Conservation (phyloP, 2,797 vertebrate genomes). For the Myioborus miniatus region DNA sequence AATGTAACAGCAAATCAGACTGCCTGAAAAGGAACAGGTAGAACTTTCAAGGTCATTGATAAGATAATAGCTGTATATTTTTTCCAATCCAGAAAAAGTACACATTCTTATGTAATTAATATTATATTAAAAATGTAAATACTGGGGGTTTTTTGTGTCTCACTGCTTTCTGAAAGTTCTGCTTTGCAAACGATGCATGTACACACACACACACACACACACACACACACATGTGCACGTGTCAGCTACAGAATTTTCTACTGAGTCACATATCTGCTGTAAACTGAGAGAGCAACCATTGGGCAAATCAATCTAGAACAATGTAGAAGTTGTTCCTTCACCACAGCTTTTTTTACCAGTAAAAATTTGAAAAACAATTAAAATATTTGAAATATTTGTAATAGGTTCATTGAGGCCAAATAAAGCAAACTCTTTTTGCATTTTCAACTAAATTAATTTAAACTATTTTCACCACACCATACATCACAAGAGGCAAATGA, state of each 20-base stretch:
- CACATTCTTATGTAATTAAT: background rate
- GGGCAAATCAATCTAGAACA: background rate
- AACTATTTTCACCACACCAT: background rate
- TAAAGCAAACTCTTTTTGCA: background rate
- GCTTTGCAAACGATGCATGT: background rate
- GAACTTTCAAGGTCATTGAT: background rate
- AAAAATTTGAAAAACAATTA: background rate
- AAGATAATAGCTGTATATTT: background rate
- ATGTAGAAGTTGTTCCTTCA: background rate
- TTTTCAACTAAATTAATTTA: background rate
- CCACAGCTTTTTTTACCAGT: background rate
- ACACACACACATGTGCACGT: accelerated
- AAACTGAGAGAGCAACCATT: background rate
- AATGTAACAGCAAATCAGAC: background rate
- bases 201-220: background rate
- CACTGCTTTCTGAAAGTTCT: background rate
- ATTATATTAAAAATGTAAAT: background rate
- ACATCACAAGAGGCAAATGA: background rate
- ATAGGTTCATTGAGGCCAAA: background rate
- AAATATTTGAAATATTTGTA: background rate
- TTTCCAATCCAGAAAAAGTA: background rate
- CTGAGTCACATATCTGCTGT: background rate
- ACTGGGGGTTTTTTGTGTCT: too few relatives aligned
- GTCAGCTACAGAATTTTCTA: background rate
- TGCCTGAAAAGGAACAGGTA: background rate